Evolutionary conservation across 2,888 invertebrate genomes (phyloP).

Genomic region (Hypselothyrea guttata): DNA sequence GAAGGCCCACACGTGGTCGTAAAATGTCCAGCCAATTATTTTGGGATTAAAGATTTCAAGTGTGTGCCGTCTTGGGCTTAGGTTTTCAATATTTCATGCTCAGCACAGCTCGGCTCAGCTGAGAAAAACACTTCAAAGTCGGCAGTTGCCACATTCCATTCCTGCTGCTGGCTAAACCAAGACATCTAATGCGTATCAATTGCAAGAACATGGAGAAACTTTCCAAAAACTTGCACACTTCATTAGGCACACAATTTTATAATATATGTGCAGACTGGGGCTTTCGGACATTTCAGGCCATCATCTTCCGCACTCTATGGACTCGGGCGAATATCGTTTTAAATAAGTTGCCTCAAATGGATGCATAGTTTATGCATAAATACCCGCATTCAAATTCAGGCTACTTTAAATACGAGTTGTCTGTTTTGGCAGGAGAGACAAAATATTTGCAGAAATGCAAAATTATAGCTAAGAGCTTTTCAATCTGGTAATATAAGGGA

Average conservation of each 20-base stretch:
- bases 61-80: constrained; percentile 8
- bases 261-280: constrained; percentile 8
- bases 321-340: no score
- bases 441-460: no score
- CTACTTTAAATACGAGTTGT: no score
- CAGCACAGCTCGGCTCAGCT: constrained; percentile 17
- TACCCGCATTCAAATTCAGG: no score
- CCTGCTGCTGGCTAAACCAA: constrained; percentile 1
- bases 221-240: constrained; percentile 59
- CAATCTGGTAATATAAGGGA: no score
- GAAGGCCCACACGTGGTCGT: constrained; percentile 36
- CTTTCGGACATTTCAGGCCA: no score
- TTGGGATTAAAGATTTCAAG: constrained; percentile 56
- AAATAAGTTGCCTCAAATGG: no score
- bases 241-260: constrained; percentile 52
- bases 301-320: no score
- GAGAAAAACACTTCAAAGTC: constrained; percentile 43
- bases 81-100: constrained; percentile 46
- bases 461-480: no score
- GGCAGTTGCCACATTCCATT: constrained; percentile 1
- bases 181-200: constrained; percentile 51
- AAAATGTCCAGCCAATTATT: constrained; percentile 61
- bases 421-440: no score
- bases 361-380: neutral
- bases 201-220: constrained; percentile 50